A percentile compares a stretch with the other conserved stretches of the same genome.
Conservation (phyloP, 2,888 invertebrate species). For the Zaprionus obscuricornis region DNA sequence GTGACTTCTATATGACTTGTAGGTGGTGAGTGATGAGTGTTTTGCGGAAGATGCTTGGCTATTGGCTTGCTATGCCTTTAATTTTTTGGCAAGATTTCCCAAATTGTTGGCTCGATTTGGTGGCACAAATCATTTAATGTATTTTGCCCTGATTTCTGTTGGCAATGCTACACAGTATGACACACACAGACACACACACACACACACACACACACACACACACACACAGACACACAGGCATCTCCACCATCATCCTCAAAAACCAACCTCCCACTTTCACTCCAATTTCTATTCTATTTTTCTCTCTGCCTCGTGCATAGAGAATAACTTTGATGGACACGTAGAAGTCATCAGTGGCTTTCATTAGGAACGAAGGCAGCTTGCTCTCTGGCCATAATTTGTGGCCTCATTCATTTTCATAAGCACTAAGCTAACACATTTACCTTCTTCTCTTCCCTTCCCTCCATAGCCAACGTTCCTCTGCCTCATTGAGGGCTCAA, state of each 20-base stretch:
- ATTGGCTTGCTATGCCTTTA: constrained; percentile 1
- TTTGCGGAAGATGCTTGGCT: background rate
- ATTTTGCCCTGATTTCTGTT: background rate
- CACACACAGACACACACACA: too few species aligned
- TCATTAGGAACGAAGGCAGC: constrained; percentile 36
- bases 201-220: too few species aligned
- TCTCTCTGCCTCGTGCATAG: background rate
- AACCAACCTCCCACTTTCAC: background rate
- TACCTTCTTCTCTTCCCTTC: too few species aligned
- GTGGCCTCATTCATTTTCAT: constrained; percentile 58
- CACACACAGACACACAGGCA: too few species aligned
- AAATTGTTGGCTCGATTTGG: constrained; percentile 39
- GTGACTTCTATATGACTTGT: too few species aligned
- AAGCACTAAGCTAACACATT: constrained; percentile 35
- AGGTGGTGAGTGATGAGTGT: background rate
- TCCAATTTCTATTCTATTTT: too few species aligned
- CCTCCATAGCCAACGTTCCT: too few species aligned
- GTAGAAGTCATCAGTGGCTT: constrained; percentile 59
- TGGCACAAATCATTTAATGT: constrained; percentile 41
- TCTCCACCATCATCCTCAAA: background rate
- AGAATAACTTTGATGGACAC: constrained; percentile 47
- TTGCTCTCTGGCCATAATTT: constrained; percentile 33
- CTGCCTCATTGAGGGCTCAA: too few species aligned
- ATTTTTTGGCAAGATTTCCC: constrained; percentile 36
- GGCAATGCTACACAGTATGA: background rate